phyloP scores from a whole-genome alignment of 2,797 vertebrate genomes.

The Esox masquinongy region DNA sequence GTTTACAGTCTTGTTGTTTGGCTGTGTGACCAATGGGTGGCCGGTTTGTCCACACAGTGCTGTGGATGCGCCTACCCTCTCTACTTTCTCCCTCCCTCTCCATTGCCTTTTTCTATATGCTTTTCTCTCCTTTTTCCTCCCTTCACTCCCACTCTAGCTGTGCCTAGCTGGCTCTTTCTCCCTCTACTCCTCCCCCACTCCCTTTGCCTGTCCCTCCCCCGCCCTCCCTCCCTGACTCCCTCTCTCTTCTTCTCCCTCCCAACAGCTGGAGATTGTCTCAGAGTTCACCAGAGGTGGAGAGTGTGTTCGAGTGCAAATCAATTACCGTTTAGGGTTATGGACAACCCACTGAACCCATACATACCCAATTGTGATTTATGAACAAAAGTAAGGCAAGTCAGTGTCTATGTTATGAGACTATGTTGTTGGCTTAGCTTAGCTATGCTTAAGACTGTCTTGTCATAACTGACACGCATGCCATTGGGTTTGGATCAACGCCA shows the following conservation, averaged over 20 bases:
- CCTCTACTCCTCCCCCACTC: background rate
- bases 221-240: background rate
- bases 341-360: constrained; percentile 2
- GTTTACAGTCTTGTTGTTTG: constrained; percentile 28
- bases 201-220: background rate
- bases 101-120: no score
- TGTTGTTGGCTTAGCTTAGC: background rate
- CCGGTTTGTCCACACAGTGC: background rate
- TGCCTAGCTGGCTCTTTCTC: background rate
- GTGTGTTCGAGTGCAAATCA: constrained; percentile 30
- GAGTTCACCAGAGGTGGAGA: constrained; percentile 32
- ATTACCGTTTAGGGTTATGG: constrained; percentile 8
- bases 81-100: background rate
- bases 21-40: constrained; percentile 14
- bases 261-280: constrained; percentile 16
- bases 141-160: background rate
- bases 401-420: background rate
- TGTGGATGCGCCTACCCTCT: background rate
- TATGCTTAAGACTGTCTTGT: background rate
- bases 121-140: background rate
- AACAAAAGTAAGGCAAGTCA: background rate
- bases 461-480: background rate
- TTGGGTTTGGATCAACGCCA: background rate
- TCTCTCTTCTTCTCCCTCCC: background rate
- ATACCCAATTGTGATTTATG: background rate